Evolutionary conservation across 2,113 vertebrate genomes (phyloP).

Genomic region (Crotalus horridus): DNA sequence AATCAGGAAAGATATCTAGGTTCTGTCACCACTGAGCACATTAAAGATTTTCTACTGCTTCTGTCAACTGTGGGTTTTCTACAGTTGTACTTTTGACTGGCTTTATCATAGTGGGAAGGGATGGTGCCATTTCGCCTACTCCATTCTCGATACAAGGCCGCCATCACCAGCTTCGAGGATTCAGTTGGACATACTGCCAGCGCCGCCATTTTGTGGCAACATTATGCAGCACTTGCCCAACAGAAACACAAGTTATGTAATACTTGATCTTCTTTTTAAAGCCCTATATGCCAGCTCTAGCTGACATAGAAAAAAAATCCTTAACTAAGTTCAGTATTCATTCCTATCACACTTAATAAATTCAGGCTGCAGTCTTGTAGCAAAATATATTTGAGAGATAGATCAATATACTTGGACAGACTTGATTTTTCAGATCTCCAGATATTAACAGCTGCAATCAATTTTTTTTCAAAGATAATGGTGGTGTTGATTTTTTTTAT

Average conservation of each 20-base stretch:
- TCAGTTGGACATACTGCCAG: background rate
- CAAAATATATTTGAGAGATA: background rate
- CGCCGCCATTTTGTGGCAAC: background rate
- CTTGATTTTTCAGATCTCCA: background rate
- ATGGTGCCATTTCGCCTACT: background rate
- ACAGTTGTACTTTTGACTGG: background rate
- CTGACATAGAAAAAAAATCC: background rate
- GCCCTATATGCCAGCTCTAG: too few species aligned
- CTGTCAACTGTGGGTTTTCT: background rate
- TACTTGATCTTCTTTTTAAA: background rate
- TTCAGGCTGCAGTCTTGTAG: background rate
- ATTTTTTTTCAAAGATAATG: background rate
- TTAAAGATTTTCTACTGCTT: background rate
- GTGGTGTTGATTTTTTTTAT: background rate
- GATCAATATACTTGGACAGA: background rate
- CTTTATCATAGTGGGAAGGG: background rate
- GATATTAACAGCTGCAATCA: background rate
- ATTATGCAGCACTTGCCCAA: background rate
- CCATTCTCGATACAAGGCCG: too few species aligned
- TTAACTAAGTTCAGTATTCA: background rate
- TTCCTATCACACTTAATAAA: background rate
- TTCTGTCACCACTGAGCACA: background rate
- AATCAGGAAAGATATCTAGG: background rate
- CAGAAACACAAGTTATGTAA: background rate
- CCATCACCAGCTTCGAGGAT: too few species aligned